phyloP scores from a whole-genome alignment of 2,113 vertebrate species.

The Gambusia holbrooki region DNA sequence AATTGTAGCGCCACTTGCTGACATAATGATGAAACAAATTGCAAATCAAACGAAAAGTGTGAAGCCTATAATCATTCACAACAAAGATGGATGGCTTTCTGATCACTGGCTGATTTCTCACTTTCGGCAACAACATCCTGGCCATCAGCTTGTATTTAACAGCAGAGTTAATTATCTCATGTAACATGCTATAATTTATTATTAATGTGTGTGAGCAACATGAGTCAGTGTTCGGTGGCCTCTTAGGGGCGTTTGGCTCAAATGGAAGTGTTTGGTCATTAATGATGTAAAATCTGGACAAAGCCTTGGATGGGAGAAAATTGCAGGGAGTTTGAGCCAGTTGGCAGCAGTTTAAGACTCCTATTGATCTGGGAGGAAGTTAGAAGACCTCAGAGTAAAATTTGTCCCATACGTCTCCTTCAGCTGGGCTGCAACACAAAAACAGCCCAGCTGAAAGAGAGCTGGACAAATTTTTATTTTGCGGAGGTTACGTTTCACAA shows the following conservation, averaged over 20 bases:
- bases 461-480: conserved; percentile 41
- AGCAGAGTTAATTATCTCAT: conserved; percentile 65
- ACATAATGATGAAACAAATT: conserved; percentile 49
- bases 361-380: conserved; percentile 74
- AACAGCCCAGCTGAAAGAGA: conserved; percentile 19
- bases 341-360: conserved; percentile 62
- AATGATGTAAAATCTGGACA: conserved; percentile 58
- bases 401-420: conserved; percentile 54
- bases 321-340: conserved; percentile 63
- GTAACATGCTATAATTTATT: conserved; percentile 70
- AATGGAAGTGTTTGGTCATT: conserved; percentile 60
- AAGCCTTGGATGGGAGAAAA: conserved; percentile 45
- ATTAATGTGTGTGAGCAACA: conserved; percentile 69
- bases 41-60: conserved; percentile 40
- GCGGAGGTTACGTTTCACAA: conserved; percentile 26
- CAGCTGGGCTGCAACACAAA: conserved; percentile 30
- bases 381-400: conserved; percentile 58
- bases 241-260: conserved; percentile 51
- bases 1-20: conserved; percentile 35
- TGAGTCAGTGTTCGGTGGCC: conserved; percentile 60
- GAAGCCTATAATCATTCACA: conserved; percentile 63
- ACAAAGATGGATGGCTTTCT: conserved; percentile 54
- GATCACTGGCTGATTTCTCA: conserved; percentile 42
- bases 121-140: conserved; percentile 32
- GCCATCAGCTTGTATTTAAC: conserved; percentile 54